A percentile compares a stretch with the other conserved stretches of the same genome.
Evolutionary conservation across 2,113 vertebrate species (phyloP).

Genomic region (Leptosomus discolor): DNA sequence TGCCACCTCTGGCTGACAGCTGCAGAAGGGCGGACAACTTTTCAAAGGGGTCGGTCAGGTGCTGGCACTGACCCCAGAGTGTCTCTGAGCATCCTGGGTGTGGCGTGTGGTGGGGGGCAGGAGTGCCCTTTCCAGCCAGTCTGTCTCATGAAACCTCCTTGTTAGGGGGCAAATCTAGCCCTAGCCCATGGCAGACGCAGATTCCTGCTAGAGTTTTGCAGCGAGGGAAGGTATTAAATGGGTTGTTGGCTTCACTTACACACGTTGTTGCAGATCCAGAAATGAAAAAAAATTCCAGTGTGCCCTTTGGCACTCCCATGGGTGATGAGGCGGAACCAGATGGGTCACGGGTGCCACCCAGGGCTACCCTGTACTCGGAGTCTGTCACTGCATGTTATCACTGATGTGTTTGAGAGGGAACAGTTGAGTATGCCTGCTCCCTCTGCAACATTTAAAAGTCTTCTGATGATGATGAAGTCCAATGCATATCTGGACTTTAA

Average conservation of each 20-base stretch:
- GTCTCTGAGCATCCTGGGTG: fast-evolving
- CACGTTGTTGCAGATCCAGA: not conserved
- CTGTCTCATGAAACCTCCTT: not conserved
- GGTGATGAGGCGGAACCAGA: not conserved
- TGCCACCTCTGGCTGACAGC: not conserved
- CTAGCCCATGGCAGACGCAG: fast-evolving
- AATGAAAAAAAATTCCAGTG: not conserved
- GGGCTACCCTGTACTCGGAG: not conserved
- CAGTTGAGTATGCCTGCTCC: not conserved
- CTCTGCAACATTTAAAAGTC: not conserved
- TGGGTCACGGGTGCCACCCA: not conserved
- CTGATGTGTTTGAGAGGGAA: not conserved
- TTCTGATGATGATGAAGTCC: not conserved
- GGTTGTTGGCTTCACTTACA: not conserved
- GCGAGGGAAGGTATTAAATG: not conserved
- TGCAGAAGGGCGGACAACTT: not conserved
- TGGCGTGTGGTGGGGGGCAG: not conserved
- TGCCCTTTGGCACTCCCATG: not conserved
- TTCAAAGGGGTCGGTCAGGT: not conserved
- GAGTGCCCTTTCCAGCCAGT: not conserved
- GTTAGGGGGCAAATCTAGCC: not conserved
- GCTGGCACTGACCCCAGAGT: not conserved
- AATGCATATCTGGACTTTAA: not conserved
- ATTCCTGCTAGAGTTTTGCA: not conserved
- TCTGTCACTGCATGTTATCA: not conserved